These are phyloP conservation scores for Neodon shergylaensis DNA, from an alignment of 2,113 vertebrate species.

Conservation along the genomic window DNA sequence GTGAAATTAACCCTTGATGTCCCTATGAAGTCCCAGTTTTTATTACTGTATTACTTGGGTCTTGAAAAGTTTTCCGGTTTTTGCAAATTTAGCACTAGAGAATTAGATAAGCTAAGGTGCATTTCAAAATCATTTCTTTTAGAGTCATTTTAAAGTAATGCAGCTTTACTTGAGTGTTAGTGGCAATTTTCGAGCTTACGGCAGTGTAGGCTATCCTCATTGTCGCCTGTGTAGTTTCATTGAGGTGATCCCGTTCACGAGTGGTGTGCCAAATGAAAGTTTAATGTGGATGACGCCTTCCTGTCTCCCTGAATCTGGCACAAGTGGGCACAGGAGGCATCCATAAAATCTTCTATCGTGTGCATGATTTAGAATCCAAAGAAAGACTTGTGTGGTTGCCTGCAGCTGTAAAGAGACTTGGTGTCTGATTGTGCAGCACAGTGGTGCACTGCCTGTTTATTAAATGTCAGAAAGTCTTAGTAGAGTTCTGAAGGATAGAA, in stretches of 20 bases:
- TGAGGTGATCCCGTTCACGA: background rate
- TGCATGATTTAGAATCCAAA: background rate
- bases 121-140: background rate
- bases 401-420: background rate
- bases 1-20: background rate
- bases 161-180: background rate
- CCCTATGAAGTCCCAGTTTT: background rate
- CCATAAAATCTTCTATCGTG: background rate
- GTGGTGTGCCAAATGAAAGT: background rate
- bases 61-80: constrained; percentile 28
- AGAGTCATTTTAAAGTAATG: background rate
- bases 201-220: background rate
- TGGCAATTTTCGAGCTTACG: background rate
- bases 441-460: background rate
- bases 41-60: background rate
- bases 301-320: background rate
- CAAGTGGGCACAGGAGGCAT: background rate
- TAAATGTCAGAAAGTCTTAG: background rate
- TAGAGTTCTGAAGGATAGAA: background rate
- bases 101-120: background rate
- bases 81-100: background rate
- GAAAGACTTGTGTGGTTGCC: background rate
- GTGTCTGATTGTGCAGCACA: background rate
- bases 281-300: background rate
- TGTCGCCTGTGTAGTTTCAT: background rate